phyloP scores from a whole-genome alignment of 2,113 vertebrate species.

The Prionailurus bengalensis region DNA sequence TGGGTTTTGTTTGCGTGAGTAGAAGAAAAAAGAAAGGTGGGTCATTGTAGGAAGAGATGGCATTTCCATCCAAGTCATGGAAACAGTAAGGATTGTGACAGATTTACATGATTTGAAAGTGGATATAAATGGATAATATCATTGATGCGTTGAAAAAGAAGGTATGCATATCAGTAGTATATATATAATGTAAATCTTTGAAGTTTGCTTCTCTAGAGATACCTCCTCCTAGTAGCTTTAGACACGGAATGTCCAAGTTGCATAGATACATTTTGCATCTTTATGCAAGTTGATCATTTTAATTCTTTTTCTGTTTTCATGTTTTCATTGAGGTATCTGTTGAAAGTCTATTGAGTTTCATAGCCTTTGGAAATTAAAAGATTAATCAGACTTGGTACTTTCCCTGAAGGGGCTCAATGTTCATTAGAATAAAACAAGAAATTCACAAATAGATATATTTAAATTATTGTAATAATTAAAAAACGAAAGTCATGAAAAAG shows the following conservation, averaged over 20 bases:
- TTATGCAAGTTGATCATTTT: not conserved
- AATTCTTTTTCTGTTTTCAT: not conserved
- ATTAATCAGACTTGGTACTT: not conserved
- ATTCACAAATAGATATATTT: not conserved
- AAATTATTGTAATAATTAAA: not conserved
- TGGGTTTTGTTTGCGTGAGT: not conserved
- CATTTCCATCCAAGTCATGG: not conserved
- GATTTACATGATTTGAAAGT: not conserved
- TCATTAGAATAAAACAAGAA: not conserved
- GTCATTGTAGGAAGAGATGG: not conserved
- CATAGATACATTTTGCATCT: not conserved
- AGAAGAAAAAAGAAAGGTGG: not conserved
- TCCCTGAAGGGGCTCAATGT: not conserved
- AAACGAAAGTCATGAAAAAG: not conserved
- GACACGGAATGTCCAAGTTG: not conserved
- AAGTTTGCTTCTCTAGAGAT: not conserved
- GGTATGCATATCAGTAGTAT: not conserved
- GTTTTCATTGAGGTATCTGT: conserved; percentile 25
- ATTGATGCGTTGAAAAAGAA: not conserved
- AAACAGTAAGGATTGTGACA: not conserved
- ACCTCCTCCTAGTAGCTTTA: not conserved
- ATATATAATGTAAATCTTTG: not conserved
- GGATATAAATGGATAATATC: not conserved
- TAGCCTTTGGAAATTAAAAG: not conserved
- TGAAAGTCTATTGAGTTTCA: not conserved